Conservation (phyloP, 2,888 invertebrate species). For the Selenia dentaria region DNA sequence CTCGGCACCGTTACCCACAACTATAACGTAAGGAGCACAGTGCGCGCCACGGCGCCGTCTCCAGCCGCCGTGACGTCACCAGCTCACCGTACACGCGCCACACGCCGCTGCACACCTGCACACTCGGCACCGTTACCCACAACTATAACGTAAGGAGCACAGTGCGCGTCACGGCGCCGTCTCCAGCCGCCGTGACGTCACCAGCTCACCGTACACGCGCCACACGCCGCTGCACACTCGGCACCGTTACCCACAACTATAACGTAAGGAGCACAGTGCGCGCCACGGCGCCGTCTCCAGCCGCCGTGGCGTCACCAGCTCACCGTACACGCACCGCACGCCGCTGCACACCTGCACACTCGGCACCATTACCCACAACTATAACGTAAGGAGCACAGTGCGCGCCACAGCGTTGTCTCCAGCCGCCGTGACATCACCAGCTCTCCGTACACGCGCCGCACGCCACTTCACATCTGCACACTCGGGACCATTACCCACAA, state of each 20-base stretch:
- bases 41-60: constrained; percentile 32
- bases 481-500: too few relatives aligned
- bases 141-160: too few relatives aligned
- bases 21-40: too few relatives aligned
- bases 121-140: not conserved
- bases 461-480: constrained; percentile 55
- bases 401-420: constrained; percentile 31
- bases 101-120: constrained; percentile 55
- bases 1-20: too few relatives aligned
- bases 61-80: constrained; percentile 38
- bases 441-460: constrained; percentile 48
- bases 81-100: constrained; percentile 51
- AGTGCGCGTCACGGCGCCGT: constrained; percentile 32
- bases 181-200: constrained; percentile 37
- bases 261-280: too few relatives aligned
- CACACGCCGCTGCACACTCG: constrained; percentile 42
- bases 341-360: constrained; percentile 40
- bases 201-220: constrained; percentile 49
- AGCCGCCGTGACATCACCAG: constrained; percentile 41
- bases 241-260: too few relatives aligned
- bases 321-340: constrained; percentile 49
- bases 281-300: constrained; percentile 31
- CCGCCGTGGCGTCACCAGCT: constrained; percentile 42
- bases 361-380: too few relatives aligned
- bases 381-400: too few relatives aligned